These are phyloP conservation scores for Ctenochaetus hawaiiensis DNA, from an alignment of 2,797 vertebrate species.

Conservation along the genomic window DNA sequence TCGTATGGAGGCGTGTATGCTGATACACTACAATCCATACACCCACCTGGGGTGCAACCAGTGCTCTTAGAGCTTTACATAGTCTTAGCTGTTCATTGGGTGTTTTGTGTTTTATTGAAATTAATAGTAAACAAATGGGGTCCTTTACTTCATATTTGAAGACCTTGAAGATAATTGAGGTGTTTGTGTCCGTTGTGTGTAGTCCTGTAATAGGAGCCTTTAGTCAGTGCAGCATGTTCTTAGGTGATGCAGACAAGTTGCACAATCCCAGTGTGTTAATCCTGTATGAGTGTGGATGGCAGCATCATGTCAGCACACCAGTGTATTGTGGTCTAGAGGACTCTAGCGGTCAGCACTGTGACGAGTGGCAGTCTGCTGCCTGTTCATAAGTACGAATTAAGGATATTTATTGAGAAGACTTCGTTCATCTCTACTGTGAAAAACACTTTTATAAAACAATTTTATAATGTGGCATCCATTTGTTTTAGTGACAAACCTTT, in stretches of 20 bases:
- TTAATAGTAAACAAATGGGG: conserved; percentile 17
- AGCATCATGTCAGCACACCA: conserved; percentile 53
- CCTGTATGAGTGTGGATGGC: conserved; percentile 75
- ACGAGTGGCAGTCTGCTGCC: conserved; percentile 10
- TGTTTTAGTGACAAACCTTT: conserved; percentile 52
- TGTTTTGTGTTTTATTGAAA: conserved; percentile 52
- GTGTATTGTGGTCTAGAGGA: conserved; percentile 28
- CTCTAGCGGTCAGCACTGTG: conserved; percentile 44
- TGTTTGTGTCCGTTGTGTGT: conserved; percentile 40
- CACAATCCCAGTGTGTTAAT: conserved; percentile 83
- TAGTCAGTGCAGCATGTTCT: conserved; percentile 50
- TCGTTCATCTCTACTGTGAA: conserved; percentile 5
- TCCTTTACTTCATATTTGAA: conserved; percentile 11
- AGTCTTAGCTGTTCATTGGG: conserved; percentile 34
- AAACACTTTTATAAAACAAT: background rate
- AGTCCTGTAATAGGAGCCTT: conserved; percentile 28
- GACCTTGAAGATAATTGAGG: background rate
- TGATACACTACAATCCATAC: conserved; percentile 59
- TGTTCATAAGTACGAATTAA: background rate
- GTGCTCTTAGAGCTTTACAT: conserved; percentile 25
- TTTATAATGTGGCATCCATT: conserved; percentile 46
- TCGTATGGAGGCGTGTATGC: conserved; percentile 65
- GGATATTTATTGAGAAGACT: conserved; percentile 17
- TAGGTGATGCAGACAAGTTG: conserved; percentile 36
- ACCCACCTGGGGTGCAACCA: conserved; percentile 23